These are phyloP conservation scores for Adoxophyes honmai DNA, from an alignment of 1,140 invertebrate genomes.

Conservation along the genomic window DNA sequence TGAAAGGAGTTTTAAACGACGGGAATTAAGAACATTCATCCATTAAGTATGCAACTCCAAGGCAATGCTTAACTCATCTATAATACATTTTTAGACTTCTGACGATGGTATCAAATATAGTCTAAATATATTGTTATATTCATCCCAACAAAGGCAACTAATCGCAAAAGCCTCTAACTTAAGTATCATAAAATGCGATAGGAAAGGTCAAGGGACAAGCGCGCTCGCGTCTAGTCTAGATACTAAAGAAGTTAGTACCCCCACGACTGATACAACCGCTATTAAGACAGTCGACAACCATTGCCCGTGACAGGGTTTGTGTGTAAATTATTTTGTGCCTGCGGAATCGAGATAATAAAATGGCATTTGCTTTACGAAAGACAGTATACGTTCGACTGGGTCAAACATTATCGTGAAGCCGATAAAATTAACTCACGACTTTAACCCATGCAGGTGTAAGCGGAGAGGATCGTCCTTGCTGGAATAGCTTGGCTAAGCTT, in stretches of 20 bases:
- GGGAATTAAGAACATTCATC: too few relatives aligned
- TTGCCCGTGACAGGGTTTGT: too few relatives aligned
- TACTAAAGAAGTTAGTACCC: too few relatives aligned
- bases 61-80: too few relatives aligned
- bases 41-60: too few relatives aligned
- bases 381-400: constrained; percentile 12
- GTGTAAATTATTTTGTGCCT: too few relatives aligned
- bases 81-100: too few relatives aligned
- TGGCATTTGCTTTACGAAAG: constrained; percentile 12
- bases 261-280: too few relatives aligned
- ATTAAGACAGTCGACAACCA: too few relatives aligned
- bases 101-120: too few relatives aligned
- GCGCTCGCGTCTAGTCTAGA: constrained; percentile 30
- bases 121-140: too few relatives aligned
- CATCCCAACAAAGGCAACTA: neutral
- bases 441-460: constrained; percentile 13
- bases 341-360: constrained; percentile 6
- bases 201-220: constrained; percentile 32
- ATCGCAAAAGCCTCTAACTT: constrained; percentile 1
- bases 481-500: constrained; percentile 9
- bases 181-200: neutral
- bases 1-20: too few relatives aligned
- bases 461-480: constrained; percentile 10
- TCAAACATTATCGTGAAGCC: constrained; percentile 12
- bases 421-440: constrained; percentile 15